Base-by-base conservation (phyloP, 2,888 invertebrate genomes). In the Clistopyga incitator region DNA sequence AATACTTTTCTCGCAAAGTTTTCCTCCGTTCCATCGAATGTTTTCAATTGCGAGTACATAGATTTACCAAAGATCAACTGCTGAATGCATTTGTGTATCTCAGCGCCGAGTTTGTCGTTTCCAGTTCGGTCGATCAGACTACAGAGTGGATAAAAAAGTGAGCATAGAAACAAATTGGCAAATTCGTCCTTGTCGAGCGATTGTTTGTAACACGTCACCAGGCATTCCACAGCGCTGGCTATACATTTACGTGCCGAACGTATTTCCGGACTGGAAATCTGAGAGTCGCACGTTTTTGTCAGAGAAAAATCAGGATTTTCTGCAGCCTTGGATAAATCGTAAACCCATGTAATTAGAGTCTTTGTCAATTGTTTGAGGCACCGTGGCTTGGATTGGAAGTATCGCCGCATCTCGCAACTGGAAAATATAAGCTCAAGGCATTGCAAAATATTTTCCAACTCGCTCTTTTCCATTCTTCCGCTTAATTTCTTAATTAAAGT, bases 81-180 rank as follows among this genome's bases (percentile, higher is more conserved):
- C 56, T 90, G 90, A 20, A 91, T 83, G 25, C 89, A 92, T 78
- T 90, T 92, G 54, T 90, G 78, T 18, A 85, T 84, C 64, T 86
- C 87, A 18, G 87, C 81, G 34, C 87, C 84, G 29, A 91, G 65
- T 86, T 82, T 88, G 42, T 89, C 90, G n/a, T 2, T 77, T 18
- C 47, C 64, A 2, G 76, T 88, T 15, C 81, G 68, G 78, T 86
- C 84, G 54, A 88, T 80, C 13, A 89, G 77, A 64, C 52, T 18
- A 65, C 91, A 90, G 15, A 92, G 61, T 13, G 90, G 89, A 85
- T 88, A 89, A 50, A 92, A 84, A 74, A 92, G 83, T 78, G 90
- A 75, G 0, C 76, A 47, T 29, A 91, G 56, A 78, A 92, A 92
- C 50, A 86, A 70, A 15, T 75, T 61, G 8, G 77, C 85, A 3